Conservation (phyloP, 2,113 vertebrate genomes). For the Burhinus bistriatus region DNA sequence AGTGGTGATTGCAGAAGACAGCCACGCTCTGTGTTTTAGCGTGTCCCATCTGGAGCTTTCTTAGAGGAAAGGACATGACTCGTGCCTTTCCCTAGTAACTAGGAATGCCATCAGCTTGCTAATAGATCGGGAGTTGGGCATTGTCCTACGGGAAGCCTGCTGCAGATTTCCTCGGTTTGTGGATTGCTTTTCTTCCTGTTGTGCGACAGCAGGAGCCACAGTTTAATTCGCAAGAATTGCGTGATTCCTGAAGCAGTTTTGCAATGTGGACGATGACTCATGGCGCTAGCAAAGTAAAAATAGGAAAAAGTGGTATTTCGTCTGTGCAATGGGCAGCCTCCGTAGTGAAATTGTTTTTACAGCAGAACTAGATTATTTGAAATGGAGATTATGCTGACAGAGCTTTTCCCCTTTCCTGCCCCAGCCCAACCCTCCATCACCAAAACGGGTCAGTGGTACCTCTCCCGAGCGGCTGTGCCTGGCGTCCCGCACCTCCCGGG, state of each 20-base stretch:
- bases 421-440: not conserved
- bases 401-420: not conserved
- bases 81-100: not conserved
- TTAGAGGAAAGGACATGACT: not conserved
- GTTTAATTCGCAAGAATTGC: not conserved
- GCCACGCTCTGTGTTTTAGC: accelerated
- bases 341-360: not conserved
- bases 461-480: not conserved
- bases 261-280: not conserved
- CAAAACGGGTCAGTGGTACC: not conserved
- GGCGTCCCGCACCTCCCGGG: not conserved
- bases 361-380: not conserved
- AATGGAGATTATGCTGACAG: not conserved
- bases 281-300: not conserved
- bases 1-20: not conserved
- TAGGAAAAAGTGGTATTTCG: not conserved
- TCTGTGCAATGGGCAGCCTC: not conserved
- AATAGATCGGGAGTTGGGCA: no score
- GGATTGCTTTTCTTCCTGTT: not conserved
- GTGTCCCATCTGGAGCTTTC: not conserved
- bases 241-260: not conserved
- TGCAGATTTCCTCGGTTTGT: not conserved
- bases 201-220: not conserved
- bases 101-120: not conserved
- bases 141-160: no score